Percentiles rank a stretch among this genome's conserved stretches.
phyloP scores from a whole-genome alignment of 2,888 invertebrate genomes.

The Adineta ricciae region DNA sequence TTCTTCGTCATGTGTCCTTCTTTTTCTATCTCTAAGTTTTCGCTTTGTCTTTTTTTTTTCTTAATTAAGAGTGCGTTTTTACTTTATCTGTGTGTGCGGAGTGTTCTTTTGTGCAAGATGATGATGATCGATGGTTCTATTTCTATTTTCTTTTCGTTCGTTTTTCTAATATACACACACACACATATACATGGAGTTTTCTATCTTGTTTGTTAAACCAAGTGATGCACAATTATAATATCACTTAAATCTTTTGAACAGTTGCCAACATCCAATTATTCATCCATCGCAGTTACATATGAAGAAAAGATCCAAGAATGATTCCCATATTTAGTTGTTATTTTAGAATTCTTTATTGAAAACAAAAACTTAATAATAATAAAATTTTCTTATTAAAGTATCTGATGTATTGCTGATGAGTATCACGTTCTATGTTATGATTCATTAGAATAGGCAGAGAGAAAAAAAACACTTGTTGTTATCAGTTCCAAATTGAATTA shows the following conservation, averaged over 20 bases:
- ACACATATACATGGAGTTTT: neutral
- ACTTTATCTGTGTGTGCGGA: neutral
- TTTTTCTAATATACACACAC: neutral
- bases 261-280: neutral
- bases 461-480: too few relatives aligned
- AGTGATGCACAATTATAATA: neutral
- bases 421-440: too few relatives aligned
- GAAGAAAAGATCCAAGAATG: too few relatives aligned
- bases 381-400: too few relatives aligned
- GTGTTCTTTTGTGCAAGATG: neutral
- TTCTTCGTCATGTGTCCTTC: neutral
- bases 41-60: neutral
- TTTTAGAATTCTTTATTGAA: too few relatives aligned
- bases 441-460: too few relatives aligned
- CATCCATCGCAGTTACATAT: too few relatives aligned
- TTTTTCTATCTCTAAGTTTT: neutral
- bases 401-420: too few relatives aligned
- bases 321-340: too few relatives aligned
- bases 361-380: too few relatives aligned
- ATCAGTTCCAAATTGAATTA: too few relatives aligned
- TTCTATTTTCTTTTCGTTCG: neutral
- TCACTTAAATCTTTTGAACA: neutral
- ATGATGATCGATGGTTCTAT: neutral
- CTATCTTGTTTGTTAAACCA: neutral
- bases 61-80: neutral